A percentile compares a stretch with the other conserved stretches of the same genome.
phyloP scores from a whole-genome alignment of 1,140 invertebrate genomes.

The Holotrichia oblita region DNA sequence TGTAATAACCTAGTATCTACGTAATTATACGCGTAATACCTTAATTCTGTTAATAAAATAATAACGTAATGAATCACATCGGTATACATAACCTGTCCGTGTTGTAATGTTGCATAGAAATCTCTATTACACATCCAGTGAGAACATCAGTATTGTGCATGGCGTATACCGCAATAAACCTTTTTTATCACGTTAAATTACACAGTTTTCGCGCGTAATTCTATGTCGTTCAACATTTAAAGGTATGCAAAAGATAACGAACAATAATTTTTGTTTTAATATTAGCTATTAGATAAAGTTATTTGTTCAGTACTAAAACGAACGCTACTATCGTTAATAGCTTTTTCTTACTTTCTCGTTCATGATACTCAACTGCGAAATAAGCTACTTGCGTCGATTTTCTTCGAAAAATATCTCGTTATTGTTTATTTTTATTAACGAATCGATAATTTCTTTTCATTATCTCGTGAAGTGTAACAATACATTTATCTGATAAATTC shows the following conservation, averaged over 20 bases:
- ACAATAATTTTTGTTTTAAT: conserved; percentile 31
- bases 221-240: not conserved
- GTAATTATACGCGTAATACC: too few relatives aligned
- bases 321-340: not conserved
- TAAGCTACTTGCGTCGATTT: too few relatives aligned
- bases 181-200: not conserved
- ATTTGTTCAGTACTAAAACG: conserved; percentile 4
- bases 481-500: conserved; percentile 34
- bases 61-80: not conserved
- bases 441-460: not conserved
- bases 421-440: not conserved
- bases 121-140: not conserved
- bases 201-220: conserved; percentile 8
- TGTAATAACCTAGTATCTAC: too few relatives aligned
- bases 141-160: conserved; percentile 9
- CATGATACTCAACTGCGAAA: not conserved
- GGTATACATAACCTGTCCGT: not conserved
- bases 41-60: too few relatives aligned
- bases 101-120: not conserved
- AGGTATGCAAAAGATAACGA: conserved; percentile 25
- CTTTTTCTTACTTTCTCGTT: not conserved
- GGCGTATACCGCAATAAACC: not conserved
- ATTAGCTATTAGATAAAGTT: conserved; percentile 28
- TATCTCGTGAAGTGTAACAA: not conserved
- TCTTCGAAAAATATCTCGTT: too few relatives aligned